phyloP scores from a whole-genome alignment of 2,113 vertebrate species.

The Atractosteus spatula region DNA sequence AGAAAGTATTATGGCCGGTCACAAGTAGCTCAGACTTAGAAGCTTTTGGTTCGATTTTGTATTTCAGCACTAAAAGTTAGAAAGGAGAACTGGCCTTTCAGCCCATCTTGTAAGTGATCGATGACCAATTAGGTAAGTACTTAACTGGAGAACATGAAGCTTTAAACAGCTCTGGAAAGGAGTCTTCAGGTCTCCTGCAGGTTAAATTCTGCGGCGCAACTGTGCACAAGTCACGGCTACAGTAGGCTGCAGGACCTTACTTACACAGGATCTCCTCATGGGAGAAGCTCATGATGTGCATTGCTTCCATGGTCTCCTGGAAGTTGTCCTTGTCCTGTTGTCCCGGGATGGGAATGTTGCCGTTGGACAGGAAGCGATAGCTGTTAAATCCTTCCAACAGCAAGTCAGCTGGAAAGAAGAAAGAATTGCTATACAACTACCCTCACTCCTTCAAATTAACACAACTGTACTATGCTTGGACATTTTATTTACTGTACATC shows the following conservation, averaged over 20 bases:
- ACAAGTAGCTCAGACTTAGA: too few species aligned
- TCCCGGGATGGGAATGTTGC: conserved; percentile 92
- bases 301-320: conserved; percentile 97
- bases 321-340: conserved; percentile 99
- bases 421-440: conserved; percentile 6
- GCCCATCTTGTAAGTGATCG: too few species aligned
- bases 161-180: neutral
- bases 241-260: conserved; percentile 36
- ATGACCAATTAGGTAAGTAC: too few species aligned
- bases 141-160: too few species aligned
- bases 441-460: neutral
- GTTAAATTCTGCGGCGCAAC: too few species aligned
- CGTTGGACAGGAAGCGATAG: conserved; percentile 95
- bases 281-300: conserved; percentile 97
- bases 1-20: too few species aligned
- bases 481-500: too few species aligned
- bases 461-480: too few species aligned
- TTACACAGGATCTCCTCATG: conserved; percentile 93
- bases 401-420: conserved; percentile 73
- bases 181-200: neutral
- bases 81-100: too few species aligned
- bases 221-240: too few species aligned
- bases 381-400: conserved; percentile 88
- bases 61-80: too few species aligned
- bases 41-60: too few species aligned